phyloP scores from a whole-genome alignment of 2,113 vertebrate species.

The Haemorhous mexicanus region DNA sequence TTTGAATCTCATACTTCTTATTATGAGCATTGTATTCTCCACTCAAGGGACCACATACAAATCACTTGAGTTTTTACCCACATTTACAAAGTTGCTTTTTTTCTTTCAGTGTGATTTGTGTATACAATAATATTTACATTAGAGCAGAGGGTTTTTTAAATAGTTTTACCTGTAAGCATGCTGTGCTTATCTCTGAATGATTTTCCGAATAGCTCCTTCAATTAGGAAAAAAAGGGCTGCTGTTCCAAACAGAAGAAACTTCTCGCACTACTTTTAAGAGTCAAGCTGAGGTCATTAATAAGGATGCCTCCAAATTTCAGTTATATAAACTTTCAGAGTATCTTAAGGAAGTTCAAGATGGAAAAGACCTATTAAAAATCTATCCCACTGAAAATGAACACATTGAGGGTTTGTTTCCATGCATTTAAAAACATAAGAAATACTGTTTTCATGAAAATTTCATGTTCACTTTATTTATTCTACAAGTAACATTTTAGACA shows the following conservation, averaged over 20 bases:
- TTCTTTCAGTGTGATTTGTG: neutral
- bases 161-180: neutral
- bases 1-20: neutral
- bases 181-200: neutral
- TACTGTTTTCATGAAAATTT: neutral
- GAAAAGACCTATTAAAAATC: conserved; percentile 68
- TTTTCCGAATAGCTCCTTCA: neutral
- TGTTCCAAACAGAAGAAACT: neutral
- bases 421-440: neutral
- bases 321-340: neutral
- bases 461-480: neutral
- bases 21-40: neutral
- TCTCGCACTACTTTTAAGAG: neutral
- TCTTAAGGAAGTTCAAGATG: conserved; percentile 43
- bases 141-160: neutral
- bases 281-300: neutral
- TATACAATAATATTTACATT: neutral
- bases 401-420: neutral
- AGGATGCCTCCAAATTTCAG: neutral
- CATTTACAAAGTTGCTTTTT: neutral
- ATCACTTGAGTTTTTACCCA: neutral
- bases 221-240: neutral
- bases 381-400: neutral
- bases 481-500: neutral
- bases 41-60: neutral